Conservation (phyloP, 2,113 vertebrate species). For the Otocyon megalotis region DNA sequence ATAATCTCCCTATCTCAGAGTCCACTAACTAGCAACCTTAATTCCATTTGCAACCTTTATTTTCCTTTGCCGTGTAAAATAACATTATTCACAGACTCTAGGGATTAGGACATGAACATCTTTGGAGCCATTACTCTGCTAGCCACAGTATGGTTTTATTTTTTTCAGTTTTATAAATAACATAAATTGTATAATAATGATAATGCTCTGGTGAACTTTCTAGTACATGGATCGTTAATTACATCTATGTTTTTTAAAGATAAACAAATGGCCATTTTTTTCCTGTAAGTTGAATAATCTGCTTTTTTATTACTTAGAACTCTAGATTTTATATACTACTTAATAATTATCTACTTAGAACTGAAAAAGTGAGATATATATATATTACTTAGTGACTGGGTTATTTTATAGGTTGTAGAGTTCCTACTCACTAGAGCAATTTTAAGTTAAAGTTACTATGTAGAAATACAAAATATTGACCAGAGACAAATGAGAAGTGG, state of each 20-base stretch:
- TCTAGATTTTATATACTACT: neutral
- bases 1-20: neutral
- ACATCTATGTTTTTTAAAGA: neutral
- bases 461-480: neutral
- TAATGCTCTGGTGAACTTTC: neutral
- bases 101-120: neutral
- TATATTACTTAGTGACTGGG: neutral
- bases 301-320: slow-evolving; percentile 14
- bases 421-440: neutral
- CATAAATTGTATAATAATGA: neutral
- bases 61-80: neutral
- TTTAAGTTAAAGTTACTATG: neutral
- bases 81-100: neutral
- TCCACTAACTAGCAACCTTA: neutral
- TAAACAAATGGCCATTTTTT: neutral
- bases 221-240: neutral
- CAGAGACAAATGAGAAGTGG: neutral
- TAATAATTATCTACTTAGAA: neutral
- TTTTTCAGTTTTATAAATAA: neutral
- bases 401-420: neutral
- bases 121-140: neutral
- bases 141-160: neutral
- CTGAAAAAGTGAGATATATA: neutral
- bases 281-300: neutral
- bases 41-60: neutral